phyloP scores from a whole-genome alignment of 1,140 invertebrate species.

The Sitodiplosis mosellana region DNA sequence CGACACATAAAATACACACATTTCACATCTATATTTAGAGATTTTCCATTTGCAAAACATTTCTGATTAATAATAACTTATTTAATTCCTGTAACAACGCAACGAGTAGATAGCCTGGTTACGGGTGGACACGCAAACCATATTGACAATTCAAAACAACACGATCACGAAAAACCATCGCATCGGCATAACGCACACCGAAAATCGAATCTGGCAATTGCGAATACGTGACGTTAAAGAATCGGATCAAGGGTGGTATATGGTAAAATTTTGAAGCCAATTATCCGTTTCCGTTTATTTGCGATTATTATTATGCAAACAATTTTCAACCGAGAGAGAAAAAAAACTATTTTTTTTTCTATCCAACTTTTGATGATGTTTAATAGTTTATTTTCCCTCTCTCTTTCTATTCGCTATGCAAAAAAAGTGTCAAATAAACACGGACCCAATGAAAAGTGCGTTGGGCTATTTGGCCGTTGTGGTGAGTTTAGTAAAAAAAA shows the following conservation, averaged over 20 bases:
- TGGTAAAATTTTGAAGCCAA: constrained; percentile 29
- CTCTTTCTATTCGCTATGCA: neutral
- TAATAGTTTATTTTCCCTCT: neutral
- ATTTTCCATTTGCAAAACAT: too few relatives aligned
- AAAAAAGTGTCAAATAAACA: neutral
- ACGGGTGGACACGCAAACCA: constrained; percentile 77
- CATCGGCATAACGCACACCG: constrained; percentile 61
- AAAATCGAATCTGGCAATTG: constrained; percentile 65
- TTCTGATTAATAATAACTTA: too few relatives aligned
- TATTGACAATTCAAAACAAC: constrained; percentile 69
- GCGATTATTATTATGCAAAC: neutral
- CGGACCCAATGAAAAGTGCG: neutral
- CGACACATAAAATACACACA: too few relatives aligned
- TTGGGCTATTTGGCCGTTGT: neutral
- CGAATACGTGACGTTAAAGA: constrained; percentile 64
- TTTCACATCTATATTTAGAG: too few relatives aligned
- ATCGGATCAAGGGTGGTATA: constrained; percentile 63
- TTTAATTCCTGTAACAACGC: too few relatives aligned
- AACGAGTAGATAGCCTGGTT: constrained; percentile 84
- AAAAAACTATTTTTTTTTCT: neutral
- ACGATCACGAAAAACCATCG: constrained; percentile 78
- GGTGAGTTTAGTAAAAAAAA: too few relatives aligned
- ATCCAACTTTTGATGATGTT: neutral
- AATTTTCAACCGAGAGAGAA: neutral
- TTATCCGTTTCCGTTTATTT: neutral